Conservation (phyloP, 1,140 invertebrate species). For the Mizuhopecten yessoensis region DNA sequence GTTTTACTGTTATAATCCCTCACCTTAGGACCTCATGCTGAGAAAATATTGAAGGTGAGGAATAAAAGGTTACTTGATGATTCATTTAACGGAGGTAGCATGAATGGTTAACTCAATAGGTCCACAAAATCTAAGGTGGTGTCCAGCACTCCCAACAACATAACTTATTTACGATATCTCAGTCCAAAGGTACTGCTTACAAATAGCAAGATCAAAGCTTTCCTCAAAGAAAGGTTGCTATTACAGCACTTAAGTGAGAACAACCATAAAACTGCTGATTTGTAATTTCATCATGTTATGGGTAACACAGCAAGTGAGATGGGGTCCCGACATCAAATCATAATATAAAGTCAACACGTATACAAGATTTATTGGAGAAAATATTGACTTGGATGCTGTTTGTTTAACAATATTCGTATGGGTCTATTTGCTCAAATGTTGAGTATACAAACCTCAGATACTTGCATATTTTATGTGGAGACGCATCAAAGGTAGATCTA, state of each 20-base stretch:
- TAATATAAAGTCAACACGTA: not conserved
- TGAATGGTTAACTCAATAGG: too few species aligned
- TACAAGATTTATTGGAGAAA: constrained; percentile 12
- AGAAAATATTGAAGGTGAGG: too few species aligned
- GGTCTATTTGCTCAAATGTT: not conserved
- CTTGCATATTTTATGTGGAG: not conserved
- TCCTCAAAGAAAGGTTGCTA: too few species aligned
- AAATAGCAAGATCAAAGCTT: not conserved
- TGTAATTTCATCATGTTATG: not conserved
- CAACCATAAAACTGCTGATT: not conserved
- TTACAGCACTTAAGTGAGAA: too few species aligned
- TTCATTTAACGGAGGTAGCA: too few species aligned
- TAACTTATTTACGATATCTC: constrained; percentile 13
- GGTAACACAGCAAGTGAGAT: not conserved
- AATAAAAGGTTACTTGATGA: too few species aligned
- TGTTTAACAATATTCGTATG: constrained; percentile 29
- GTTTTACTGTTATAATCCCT: too few species aligned
- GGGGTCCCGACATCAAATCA: not conserved
- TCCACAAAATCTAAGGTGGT: too few species aligned
- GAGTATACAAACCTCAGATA: not conserved
- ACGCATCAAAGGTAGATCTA: not conserved
- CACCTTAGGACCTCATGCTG: too few species aligned
- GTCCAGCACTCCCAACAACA: not conserved
- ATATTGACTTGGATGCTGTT: constrained; percentile 25
- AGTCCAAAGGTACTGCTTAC: not conserved